Conservation (phyloP, 2,888 invertebrate genomes). For the Spodoptera exigua region DNA sequence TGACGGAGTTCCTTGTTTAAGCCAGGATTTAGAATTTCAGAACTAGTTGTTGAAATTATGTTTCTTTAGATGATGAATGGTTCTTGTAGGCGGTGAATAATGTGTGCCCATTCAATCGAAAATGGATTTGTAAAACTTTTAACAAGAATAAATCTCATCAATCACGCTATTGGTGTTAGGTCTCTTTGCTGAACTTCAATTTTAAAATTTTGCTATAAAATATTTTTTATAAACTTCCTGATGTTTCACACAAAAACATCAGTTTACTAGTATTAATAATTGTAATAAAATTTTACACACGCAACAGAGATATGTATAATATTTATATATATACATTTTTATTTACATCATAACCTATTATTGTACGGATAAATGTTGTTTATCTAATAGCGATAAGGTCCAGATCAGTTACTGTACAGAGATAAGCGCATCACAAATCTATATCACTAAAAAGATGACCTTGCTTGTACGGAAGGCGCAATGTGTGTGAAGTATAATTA, state of each 20-base stretch:
- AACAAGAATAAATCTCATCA: constrained; percentile 9
- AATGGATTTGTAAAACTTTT: constrained; percentile 13
- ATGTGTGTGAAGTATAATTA: constrained; percentile 83
- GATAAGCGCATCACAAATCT: constrained; percentile 54
- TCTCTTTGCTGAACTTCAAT: constrained; percentile 2
- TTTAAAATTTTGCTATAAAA: too few relatives aligned
- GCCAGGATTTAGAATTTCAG: constrained; percentile 42
- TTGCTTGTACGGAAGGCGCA: constrained; percentile 82
- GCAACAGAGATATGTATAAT: constrained; percentile 23
- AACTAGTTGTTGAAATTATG: constrained; percentile 35
- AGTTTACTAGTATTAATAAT: too few relatives aligned
- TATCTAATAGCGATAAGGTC: constrained; percentile 41
- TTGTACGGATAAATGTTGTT: constrained; percentile 34
- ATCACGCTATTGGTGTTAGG: constrained; percentile 4
- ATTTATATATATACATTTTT: constrained; percentile 26
- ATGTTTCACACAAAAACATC: too few relatives aligned
- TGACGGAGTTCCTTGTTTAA: constrained; percentile 60
- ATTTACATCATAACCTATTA: constrained; percentile 25
- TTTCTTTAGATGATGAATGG: constrained; percentile 31
- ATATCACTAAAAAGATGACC: constrained; percentile 79
- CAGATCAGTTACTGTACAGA: constrained; percentile 26
- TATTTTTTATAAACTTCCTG: too few relatives aligned
- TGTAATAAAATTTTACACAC: neutral
- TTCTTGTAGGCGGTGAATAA: constrained; percentile 38
- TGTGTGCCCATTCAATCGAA: constrained; percentile 25